Evolutionary conservation across 2,113 vertebrate genomes (phyloP), one percentile per base, ranked within the genome.

Genomic region (Mystacornis crossleyi): DNA sequence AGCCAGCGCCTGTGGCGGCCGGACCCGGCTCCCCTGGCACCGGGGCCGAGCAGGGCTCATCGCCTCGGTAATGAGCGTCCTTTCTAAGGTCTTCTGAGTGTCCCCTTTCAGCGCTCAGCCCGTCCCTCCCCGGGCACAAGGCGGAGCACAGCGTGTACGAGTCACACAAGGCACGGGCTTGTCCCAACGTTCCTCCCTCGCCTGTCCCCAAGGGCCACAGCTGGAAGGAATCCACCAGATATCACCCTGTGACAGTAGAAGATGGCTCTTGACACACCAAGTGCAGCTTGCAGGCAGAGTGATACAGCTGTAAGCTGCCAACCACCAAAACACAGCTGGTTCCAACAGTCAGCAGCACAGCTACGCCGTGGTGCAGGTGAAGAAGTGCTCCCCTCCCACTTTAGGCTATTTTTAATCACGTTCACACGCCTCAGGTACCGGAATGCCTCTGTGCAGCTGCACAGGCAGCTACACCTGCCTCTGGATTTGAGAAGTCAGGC

Each of bases 131-230:
- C 1, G 5, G 15, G 42, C 23, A 73, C 82, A 21, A 4, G 0
- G 15, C 13, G 8, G 72, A 18, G 57, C 54, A 18, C 48, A 9
- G 47, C 0, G 0, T 3, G 3, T 7, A 14, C 42, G 12, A 15
- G 4, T 19, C 4, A 1, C 45, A 2, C 55, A 17, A 55, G 55
- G 61, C 61, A 15, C 0, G 4, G 14, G 64, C 47, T n/a, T 25
- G 38, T 36, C 33, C 40, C 36, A 1, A 0, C 4, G 18, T 34
- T 43, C 50, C 71, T 48, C 25, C 48, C 83, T 69, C 9, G 18
- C 42, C 47, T 4, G 14, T n/a, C 67, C 29, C 36, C 24, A 8
- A 3, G 28, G 57, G 29, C 61, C 51, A 65, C 54, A 42, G 93
- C 15, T 36, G 40, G 57, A 81, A 61, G n/a, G 34, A 21, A 79